A percentile compares a stretch with the other conserved stretches of the same genome.
phyloP scores from a whole-genome alignment of 1,140 invertebrate genomes.

The Chrysomallon squamiferum region DNA sequence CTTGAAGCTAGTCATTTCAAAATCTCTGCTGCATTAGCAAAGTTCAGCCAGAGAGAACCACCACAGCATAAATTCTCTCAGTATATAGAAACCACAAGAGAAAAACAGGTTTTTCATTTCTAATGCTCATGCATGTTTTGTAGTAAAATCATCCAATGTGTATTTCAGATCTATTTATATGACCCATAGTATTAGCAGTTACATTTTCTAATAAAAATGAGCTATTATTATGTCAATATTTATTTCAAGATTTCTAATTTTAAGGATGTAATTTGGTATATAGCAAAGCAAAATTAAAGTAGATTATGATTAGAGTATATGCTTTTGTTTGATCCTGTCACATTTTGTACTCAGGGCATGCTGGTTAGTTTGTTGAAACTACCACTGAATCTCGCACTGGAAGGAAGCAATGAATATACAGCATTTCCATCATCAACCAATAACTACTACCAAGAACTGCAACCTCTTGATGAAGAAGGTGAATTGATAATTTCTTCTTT shows the following conservation, averaged over 20 bases:
- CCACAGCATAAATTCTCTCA: slow-evolving; percentile 77
- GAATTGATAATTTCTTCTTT: slow-evolving; percentile 14
- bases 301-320: too few relatives aligned
- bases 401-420: slow-evolving; percentile 47
- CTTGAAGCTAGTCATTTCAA: slow-evolving; percentile 89
- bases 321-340: too few relatives aligned
- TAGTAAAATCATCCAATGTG: too few relatives aligned
- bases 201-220: too few relatives aligned
- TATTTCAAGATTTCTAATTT: too few relatives aligned
- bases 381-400: slow-evolving; percentile 45
- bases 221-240: too few relatives aligned
- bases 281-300: too few relatives aligned
- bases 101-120: slow-evolving; percentile 74
- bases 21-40: slow-evolving; percentile 79
- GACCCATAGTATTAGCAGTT: too few relatives aligned
- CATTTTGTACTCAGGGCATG: slow-evolving; percentile 42
- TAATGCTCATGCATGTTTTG: neutral
- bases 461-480: slow-evolving; percentile 18
- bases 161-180: too few relatives aligned
- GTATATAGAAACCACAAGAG: slow-evolving; percentile 85
- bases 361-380: slow-evolving; percentile 42
- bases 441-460: slow-evolving; percentile 29
- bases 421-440: neutral
- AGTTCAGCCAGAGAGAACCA: slow-evolving; percentile 78
- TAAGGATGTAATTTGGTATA: too few relatives aligned